Base-by-base conservation (phyloP, 2,797 vertebrate species). In the Oreochromis grahami region DNA sequence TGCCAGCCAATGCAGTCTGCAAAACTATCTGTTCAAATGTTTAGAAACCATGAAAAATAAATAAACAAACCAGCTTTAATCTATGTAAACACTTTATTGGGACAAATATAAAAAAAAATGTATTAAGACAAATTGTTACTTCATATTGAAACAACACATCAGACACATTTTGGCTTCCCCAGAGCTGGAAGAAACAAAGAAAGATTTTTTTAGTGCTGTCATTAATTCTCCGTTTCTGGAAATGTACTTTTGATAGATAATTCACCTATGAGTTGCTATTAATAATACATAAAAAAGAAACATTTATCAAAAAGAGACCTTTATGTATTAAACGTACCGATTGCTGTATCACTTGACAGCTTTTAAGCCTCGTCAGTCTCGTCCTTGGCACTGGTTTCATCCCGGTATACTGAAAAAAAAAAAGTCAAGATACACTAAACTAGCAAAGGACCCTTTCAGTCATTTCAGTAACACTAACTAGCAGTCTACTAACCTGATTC, bases 401-500 rank as follows among this genome's bases (percentile, higher is more conserved):
- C 50, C 8, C 26, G 53, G 36, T 50, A 7, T 12, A 36, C 77
- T 78, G 36, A 11, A 32, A 52, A 21, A 21, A 8, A 36, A 63
- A 5, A n/a, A 63, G 34, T 63, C 58, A 63, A 21, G 2, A 63
- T 38, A 63, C 2, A 38, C 6, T 63, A 38, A 51, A 51, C 14
- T 15, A 83, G 15, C 14, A 74, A 11, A 56, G 26, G 26, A 38
- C 7, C 7, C 9, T 50, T 19, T 74, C 26, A 48, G 15, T 50
- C 1, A 19, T 74, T 4, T 6, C 43, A 74, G 11, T 50, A 74
- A 74, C 3, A 48, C 43, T 12, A 50, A 48, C 26, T 32, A 32
- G 63, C 3, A 17, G 36, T 78, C 21, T 56, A 76, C 90, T 84
- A 34, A 91, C 91, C 91, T 88, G 78, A 32, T 48, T 41, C 17